Evolutionary conservation across 2,888 invertebrate genomes (phyloP).

Genomic region (Micropterix aruncella): DNA sequence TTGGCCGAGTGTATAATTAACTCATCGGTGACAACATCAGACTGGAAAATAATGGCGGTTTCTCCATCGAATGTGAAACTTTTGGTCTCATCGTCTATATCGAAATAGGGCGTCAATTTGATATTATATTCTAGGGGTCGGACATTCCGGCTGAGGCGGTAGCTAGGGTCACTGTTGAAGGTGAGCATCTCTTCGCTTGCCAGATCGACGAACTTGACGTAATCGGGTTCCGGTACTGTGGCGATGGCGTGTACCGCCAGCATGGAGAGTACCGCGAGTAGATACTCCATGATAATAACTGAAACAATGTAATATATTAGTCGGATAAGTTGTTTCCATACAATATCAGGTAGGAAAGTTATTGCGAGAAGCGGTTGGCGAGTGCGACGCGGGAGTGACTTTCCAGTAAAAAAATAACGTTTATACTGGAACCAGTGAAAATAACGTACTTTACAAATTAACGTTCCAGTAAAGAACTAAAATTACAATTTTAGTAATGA

Average conservation of each 20-base stretch:
- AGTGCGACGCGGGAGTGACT: no score
- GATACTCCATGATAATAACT: no score
- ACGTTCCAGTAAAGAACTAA: no score
- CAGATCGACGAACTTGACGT: not conserved
- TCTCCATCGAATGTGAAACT: not conserved
- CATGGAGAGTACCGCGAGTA: not conserved
- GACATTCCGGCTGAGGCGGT: not conserved
- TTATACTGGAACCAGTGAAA: no score
- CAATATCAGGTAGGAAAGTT: no score
- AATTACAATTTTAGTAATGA: no score
- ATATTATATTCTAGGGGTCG: not conserved
- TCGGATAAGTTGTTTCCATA: no score
- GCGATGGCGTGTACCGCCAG: no score
- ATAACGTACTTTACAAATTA: no score
- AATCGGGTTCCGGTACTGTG: not conserved
- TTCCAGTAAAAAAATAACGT: no score
- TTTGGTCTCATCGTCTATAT: not conserved
- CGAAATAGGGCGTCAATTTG: not conserved
- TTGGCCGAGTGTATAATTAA: not conserved
- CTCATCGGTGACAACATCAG: not conserved
- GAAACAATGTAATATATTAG: no score
- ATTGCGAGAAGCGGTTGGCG: no score
- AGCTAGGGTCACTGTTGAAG: not conserved
- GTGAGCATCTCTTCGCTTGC: not conserved
- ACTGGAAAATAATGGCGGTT: not conserved